phyloP scores from a whole-genome alignment of 2,113 vertebrate species.

The Xenotilapia leptura region DNA sequence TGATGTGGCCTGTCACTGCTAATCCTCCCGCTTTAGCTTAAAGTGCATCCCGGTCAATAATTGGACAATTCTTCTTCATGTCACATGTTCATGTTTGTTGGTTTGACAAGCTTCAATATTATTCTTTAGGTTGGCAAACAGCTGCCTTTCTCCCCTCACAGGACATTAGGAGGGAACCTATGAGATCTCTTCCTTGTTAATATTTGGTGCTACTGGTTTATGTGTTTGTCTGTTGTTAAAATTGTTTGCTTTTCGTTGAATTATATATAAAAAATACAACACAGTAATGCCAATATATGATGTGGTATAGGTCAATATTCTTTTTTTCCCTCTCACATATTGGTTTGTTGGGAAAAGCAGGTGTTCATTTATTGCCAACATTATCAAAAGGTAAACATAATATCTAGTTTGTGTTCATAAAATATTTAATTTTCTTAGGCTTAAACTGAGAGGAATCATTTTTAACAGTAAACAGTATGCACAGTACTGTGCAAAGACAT shows the following conservation, averaged over 20 bases:
- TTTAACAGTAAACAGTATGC: neutral
- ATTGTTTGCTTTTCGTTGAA: neutral
- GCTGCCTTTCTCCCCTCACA: neutral
- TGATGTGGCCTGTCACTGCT: neutral
- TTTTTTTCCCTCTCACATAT: fast-evolving
- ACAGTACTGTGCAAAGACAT: neutral
- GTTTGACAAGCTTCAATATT: neutral
- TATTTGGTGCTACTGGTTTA: neutral
- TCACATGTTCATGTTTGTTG: neutral
- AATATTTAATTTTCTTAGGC: neutral
- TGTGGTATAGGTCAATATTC: neutral
- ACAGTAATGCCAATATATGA: neutral
- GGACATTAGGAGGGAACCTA: neutral
- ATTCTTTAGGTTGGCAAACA: neutral
- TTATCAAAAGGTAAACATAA: neutral
- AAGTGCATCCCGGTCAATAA: neutral
- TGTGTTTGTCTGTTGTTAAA: neutral
- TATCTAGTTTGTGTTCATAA: neutral
- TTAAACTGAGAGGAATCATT: neutral
- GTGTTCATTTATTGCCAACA: neutral
- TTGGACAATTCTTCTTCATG: neutral
- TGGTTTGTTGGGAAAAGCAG: neutral
- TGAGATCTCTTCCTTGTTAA: neutral
- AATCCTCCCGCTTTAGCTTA: slow-evolving; percentile 13
- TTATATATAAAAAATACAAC: neutral